Conservation (phyloP, 2,888 invertebrate genomes). For the Dynastes tityus region DNA sequence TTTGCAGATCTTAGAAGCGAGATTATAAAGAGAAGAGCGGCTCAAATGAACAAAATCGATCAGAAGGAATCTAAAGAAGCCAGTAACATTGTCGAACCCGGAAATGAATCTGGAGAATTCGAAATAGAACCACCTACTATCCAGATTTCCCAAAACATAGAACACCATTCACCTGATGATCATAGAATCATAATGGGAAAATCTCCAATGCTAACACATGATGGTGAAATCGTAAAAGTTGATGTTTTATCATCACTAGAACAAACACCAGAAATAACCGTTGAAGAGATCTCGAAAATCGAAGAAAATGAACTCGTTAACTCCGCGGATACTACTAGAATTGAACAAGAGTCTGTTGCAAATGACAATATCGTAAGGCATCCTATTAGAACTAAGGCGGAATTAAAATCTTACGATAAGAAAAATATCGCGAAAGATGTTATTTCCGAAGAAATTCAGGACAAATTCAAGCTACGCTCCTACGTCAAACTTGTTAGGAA, state of each 20-base stretch:
- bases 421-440: not conserved
- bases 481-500: conserved; percentile 16
- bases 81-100: too few relatives aligned
- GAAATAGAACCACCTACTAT: too few relatives aligned
- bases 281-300: too few relatives aligned
- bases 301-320: too few relatives aligned
- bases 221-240: conserved; percentile 20
- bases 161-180: not conserved
- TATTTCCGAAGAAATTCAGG: not conserved
- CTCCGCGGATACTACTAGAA: too few relatives aligned
- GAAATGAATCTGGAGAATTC: too few relatives aligned
- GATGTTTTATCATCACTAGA: not conserved
- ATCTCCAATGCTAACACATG: conserved; percentile 21
- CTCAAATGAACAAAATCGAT: too few relatives aligned
- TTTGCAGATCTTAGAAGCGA: not conserved
- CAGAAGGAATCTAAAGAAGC: too few relatives aligned
- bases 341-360: not conserved
- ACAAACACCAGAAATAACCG: not conserved
- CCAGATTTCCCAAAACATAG: too few relatives aligned
- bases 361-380: not conserved
- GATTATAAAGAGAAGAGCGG: not conserved
- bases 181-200: conserved; percentile 1
- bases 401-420: conserved; percentile 30
- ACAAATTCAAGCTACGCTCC: not conserved
- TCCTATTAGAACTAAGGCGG: conserved; percentile 30